Evolutionary conservation across 2,888 invertebrate genomes (phyloP).

Genomic region (Petrolisthes manimaculis): DNA sequence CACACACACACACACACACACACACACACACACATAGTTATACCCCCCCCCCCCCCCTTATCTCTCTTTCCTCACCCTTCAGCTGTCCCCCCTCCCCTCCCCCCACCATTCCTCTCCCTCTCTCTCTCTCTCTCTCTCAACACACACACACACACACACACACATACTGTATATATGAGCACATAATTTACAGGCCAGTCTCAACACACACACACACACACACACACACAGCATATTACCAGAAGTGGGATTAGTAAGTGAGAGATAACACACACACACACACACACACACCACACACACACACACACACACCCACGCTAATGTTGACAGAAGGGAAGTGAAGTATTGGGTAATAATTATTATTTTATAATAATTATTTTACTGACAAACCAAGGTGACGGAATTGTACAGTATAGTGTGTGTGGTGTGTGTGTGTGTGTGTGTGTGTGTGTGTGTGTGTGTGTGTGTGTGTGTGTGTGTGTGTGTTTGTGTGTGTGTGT

Average conservation of each 20-base stretch:
- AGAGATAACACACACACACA: slow-evolving; percentile 20
- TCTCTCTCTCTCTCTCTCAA: too few relatives aligned
- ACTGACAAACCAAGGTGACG: too few relatives aligned
- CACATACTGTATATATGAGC: too few relatives aligned
- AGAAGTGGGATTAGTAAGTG: too few relatives aligned
- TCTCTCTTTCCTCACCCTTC: neutral
- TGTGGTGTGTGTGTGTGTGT: too few relatives aligned
- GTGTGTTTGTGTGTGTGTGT: too few relatives aligned
- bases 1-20: slow-evolving; percentile 26
- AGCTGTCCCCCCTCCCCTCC: neutral
- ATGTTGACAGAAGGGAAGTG: neutral
- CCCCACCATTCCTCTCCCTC: too few relatives aligned
- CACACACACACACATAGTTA: slow-evolving; percentile 18
- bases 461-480: too few relatives aligned
- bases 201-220: neutral
- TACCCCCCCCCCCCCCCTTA: neutral
- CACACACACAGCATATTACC: neutral
- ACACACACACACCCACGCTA: slow-evolving; percentile 13
- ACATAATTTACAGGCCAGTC: neutral
- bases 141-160: slow-evolving; percentile 6
- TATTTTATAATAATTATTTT: too few relatives aligned
- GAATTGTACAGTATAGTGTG: too few relatives aligned
- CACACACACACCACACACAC: slow-evolving; percentile 33
- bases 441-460: too few relatives aligned
- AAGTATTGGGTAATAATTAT: neutral